Percentiles rank a stretch among this genome's conserved stretches.
Conservation (phyloP, 2,113 vertebrate species). For the Phylloscopus trochilus region DNA sequence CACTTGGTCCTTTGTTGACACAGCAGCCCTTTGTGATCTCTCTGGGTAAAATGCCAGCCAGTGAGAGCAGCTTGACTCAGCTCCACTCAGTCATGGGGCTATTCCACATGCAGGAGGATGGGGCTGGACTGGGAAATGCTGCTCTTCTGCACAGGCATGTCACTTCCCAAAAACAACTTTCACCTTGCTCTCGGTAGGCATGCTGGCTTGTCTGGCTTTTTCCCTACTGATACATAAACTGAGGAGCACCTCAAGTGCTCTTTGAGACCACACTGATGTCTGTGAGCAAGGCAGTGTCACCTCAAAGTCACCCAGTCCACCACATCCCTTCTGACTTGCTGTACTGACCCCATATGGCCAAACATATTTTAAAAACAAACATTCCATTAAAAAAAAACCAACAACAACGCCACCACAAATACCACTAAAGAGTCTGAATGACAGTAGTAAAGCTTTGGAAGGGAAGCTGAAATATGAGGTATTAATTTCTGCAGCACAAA, state of each 20-base stretch:
- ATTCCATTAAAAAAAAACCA: background rate
- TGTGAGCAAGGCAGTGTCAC: background rate
- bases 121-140: background rate
- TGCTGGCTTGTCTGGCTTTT: background rate
- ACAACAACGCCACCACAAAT: too few species aligned
- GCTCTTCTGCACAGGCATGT: background rate
- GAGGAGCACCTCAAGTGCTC: background rate
- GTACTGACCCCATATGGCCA: background rate
- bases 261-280: background rate
- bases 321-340: background rate
- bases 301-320: background rate
- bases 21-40: background rate
- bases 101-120: background rate
- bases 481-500: background rate
- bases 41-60: background rate
- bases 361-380: background rate
- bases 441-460: background rate
- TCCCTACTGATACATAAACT: background rate
- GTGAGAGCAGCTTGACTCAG: background rate
- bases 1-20: background rate
- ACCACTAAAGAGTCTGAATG: background rate
- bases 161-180: background rate
- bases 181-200: background rate
- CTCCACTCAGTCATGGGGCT: accelerated
- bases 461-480: background rate